A percentile compares a stretch with the other conserved stretches of the same genome.
Conservation (phyloP, 2,797 vertebrate genomes). For the Oreochromis grahami region DNA sequence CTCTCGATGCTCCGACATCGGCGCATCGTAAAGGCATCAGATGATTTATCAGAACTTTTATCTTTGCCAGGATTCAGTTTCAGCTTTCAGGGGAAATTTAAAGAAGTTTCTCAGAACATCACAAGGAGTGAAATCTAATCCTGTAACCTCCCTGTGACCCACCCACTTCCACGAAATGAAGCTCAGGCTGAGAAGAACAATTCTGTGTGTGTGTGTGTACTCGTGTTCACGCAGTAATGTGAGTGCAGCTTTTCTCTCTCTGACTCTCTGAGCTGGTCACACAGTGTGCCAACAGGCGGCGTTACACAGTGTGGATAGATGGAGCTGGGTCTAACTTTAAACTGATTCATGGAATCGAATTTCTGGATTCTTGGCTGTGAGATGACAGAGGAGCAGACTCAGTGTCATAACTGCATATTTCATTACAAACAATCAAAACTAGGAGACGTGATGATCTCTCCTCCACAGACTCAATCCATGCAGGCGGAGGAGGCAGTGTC, state of each 20-base stretch:
- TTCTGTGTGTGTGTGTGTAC: neutral
- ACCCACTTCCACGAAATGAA: too few relatives aligned
- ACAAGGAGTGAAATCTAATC: neutral
- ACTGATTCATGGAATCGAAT: neutral
- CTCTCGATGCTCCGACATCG: fast-evolving
- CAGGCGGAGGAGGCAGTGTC: neutral
- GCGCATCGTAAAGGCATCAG: neutral
- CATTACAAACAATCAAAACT: neutral
- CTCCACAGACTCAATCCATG: neutral
- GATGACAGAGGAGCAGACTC: neutral
- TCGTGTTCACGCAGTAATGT: neutral
- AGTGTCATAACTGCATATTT: neutral
- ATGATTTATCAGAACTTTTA: neutral
- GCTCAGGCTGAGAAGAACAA: neutral
- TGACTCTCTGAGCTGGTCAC: neutral
- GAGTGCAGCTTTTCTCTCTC: neutral
- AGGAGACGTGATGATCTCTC: neutral
- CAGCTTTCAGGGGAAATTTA: neutral
- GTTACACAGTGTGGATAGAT: neutral
- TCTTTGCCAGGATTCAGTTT: neutral
- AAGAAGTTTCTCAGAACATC: neutral
- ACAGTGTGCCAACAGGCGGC: neutral
- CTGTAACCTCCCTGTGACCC: neutral
- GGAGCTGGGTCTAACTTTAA: neutral
- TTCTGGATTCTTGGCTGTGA: neutral